A percentile compares a stretch with the other conserved stretches of the same genome.
These are phyloP conservation scores for Arge pagana DNA, from an alignment of 2,888 invertebrate species.

Conservation along the genomic window DNA sequence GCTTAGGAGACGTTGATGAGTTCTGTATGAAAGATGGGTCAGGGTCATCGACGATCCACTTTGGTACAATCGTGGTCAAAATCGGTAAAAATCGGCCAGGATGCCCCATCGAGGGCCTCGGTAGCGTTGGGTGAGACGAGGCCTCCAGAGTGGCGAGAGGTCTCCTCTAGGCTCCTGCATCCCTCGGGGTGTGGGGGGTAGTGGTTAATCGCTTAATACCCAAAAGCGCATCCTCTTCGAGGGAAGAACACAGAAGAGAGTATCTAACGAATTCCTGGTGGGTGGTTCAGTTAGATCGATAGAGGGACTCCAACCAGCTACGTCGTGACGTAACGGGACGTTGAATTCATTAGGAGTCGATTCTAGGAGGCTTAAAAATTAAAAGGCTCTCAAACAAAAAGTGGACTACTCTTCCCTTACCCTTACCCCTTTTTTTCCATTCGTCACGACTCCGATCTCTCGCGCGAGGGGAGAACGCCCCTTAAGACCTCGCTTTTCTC, in stretches of 20 bases:
- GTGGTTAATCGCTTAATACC: constrained; percentile 32
- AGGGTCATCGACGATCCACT: constrained; percentile 46
- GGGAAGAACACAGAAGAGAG: constrained; percentile 33
- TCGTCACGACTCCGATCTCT: constrained; percentile 39
- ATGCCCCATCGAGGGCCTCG: not conserved
- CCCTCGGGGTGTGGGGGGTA: not conserved
- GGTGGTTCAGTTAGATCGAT: no score
- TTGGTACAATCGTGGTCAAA: constrained; percentile 43
- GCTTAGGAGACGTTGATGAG: constrained; percentile 49
- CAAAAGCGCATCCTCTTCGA: constrained; percentile 42
- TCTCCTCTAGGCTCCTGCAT: not conserved
- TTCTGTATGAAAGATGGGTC: constrained; percentile 51
- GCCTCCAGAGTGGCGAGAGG: no score
- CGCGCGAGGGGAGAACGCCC: constrained; percentile 4
- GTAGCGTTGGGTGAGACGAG: not conserved
- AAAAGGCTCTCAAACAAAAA: constrained; percentile 53
- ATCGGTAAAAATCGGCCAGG: constrained; percentile 16
- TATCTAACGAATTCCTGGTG: no score
- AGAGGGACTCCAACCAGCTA: constrained; percentile 31
- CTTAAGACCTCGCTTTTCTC: constrained; percentile 10
- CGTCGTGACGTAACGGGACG: constrained; percentile 41
- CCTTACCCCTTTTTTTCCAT: constrained; percentile 32
- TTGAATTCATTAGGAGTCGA: constrained; percentile 51
- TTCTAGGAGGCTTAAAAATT: constrained; percentile 51
- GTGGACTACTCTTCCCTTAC: constrained; percentile 29